These are phyloP conservation scores for Xenopus petersii DNA, from an alignment of 2,797 vertebrate species.

Conservation along the genomic window DNA sequence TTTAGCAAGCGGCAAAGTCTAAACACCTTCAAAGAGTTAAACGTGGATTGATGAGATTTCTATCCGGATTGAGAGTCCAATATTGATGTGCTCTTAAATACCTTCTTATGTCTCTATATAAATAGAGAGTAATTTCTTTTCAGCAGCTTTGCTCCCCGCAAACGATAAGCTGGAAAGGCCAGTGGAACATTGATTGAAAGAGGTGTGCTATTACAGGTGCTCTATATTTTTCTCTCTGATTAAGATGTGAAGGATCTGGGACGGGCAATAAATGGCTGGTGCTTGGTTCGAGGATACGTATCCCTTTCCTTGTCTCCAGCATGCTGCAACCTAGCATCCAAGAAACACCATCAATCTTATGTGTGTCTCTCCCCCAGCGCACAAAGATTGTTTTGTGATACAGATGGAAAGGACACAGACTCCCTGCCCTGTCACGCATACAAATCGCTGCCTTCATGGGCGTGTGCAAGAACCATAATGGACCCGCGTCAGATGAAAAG, in stretches of 20 bases:
- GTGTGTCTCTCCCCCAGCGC: constrained; percentile 7
- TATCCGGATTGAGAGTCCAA: too few relatives aligned
- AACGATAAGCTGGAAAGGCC: not conserved
- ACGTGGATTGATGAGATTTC: too few relatives aligned
- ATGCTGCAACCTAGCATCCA: constrained; percentile 3
- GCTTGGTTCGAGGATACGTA: not conserved
- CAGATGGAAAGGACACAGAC: constrained; percentile 17
- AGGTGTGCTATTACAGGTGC: not conserved
- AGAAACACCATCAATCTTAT: constrained; percentile 36
- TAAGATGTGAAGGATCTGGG: constrained; percentile 7
- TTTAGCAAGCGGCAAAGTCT: too few relatives aligned
- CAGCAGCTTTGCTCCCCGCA: not conserved
- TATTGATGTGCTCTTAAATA: too few relatives aligned
- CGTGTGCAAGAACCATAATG: constrained; percentile 9
- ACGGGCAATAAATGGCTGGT: constrained; percentile 7
- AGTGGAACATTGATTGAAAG: constrained; percentile 4
- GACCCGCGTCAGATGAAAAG: constrained; percentile 6
- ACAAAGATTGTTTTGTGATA: constrained; percentile 38
- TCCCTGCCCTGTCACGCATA: constrained; percentile 28
- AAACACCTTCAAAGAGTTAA: too few relatives aligned
- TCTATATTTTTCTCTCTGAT: not conserved
- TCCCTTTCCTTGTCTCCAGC: constrained; percentile 13
- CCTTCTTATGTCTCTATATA: too few relatives aligned
- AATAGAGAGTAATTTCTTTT: not conserved
- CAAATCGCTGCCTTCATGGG: constrained; percentile 34